Base-by-base conservation (phyloP, 1,140 invertebrate species). In the Andricus grossulariae region DNA sequence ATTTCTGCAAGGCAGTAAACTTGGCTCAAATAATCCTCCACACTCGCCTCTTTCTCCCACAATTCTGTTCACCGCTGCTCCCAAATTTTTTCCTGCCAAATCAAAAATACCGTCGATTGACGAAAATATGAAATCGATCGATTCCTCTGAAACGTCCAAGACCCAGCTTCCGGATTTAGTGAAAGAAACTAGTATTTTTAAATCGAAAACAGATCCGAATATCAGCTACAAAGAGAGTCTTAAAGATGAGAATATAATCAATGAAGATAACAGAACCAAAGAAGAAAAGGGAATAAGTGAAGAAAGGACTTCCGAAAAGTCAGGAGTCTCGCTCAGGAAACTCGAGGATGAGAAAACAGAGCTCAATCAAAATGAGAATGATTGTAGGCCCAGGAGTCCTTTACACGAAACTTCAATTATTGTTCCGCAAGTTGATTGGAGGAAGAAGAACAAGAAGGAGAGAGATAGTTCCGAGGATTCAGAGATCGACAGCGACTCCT, bases 391-490 rank as follows among this genome's bases (percentile, higher is more conserved):
- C 60, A 84, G 92, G 74, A 93, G 93, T 88, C 93, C 93, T 1
- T 86, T 92, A 0, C 93, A 94, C 73, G 94, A 94, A 85, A 94
- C 93, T 0, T 92, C 92, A 0, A 94, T 94, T 19, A 90, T 94
- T 49, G 94, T 95, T 0, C 94, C 94, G 0, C 92, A 94, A 75
- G 93, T 95, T 21, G 92, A 94, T 19, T 94, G 94, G 94, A 85
- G 79, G 16, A 90, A 88, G 25, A 89, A 85, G 52, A 93, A 91
- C 57, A 83, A 89, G 52, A 83, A 88, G 25, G 72, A 91, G 57
- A 72, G 85, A n/a, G 79, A 83, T 8, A 77, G 80, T 71, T 82
- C 85, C 5, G 89, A 89, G 5, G 91, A 92, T 51, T 91, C 91
- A 0, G 93, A 94, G 76, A 92, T 93, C 72, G 94, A 93, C 73